A percentile compares a stretch with the other conserved stretches of the same genome.
phyloP scores from a whole-genome alignment of 1,140 invertebrate genomes.

The Drosophila lowei region DNA sequence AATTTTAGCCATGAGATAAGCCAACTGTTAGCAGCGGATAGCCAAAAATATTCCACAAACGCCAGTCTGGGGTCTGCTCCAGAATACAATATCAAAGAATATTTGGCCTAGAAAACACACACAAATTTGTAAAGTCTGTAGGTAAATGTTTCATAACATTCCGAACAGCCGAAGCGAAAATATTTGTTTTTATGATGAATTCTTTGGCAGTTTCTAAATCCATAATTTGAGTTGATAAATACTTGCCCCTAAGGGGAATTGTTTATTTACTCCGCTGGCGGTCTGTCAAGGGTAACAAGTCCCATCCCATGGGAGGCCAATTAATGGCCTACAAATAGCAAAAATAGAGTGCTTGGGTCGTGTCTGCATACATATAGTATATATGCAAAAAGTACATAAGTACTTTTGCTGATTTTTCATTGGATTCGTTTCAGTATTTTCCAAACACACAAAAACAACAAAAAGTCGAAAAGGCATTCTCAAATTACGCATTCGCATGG shows the following conservation, averaged over 20 bases:
- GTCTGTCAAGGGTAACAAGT: conserved; percentile 27
- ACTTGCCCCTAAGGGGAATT: conserved; percentile 26
- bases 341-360: conserved; percentile 5
- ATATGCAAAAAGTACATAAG: conserved; percentile 14
- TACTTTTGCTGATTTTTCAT: conserved; percentile 24
- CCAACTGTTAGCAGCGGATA: conserved; percentile 11
- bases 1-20: conserved; percentile 63
- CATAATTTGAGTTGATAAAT: conserved; percentile 38
- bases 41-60: conserved; percentile 8
- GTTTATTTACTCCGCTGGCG: conserved; percentile 32
- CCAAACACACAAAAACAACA: conserved; percentile 6
- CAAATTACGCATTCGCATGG: conserved; percentile 53
- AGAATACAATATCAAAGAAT: conserved; percentile 32
- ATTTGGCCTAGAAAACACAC: conserved; percentile 33
- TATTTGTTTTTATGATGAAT: conserved; percentile 36
- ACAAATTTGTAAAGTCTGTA: conserved; percentile 24
- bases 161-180: conserved; percentile 22
- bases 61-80: conserved; percentile 4
- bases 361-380: not conserved
- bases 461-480: conserved; percentile 29
- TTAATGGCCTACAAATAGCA: conserved; percentile 4
- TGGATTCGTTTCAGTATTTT: conserved; percentile 14
- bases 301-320: not conserved
- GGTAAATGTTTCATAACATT: conserved; percentile 42
- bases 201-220: conserved; percentile 17